A percentile compares a stretch with the other conserved stretches of the same genome.
phyloP scores from a whole-genome alignment of 1,140 invertebrate genomes.

The Psix sp. region DNA sequence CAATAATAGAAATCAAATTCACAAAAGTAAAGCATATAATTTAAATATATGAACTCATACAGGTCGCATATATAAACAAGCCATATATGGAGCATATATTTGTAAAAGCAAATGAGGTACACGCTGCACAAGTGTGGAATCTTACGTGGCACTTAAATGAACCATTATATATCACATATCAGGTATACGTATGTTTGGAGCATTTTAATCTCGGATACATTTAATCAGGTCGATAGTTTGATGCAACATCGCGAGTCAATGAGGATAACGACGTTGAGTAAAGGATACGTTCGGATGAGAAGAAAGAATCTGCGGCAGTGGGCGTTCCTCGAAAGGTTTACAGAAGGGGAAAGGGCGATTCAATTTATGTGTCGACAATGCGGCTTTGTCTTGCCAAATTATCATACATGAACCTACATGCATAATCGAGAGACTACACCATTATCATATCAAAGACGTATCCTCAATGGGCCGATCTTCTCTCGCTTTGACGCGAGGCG shows the following conservation, averaged over 20 bases:
- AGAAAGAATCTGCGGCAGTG: constrained; percentile 52
- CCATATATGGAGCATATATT: too few relatives aligned
- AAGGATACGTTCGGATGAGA: constrained; percentile 25
- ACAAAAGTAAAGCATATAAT: too few relatives aligned
- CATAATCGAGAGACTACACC: constrained; percentile 61
- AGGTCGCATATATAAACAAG: too few relatives aligned
- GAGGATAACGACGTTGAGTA: constrained; percentile 46
- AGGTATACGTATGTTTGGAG: too few relatives aligned
- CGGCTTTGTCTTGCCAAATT: constrained; percentile 75
- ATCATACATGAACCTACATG: constrained; percentile 70
- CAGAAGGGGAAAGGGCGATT: constrained; percentile 62
- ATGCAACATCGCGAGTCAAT: constrained; percentile 16
- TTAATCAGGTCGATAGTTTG: constrained; percentile 11
- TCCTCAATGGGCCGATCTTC: constrained; percentile 64
- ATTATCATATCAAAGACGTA: constrained; percentile 72
- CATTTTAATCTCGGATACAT: constrained; percentile 26
- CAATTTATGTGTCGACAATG: constrained; percentile 75
- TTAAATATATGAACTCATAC: too few relatives aligned
- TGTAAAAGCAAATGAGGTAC: too few relatives aligned
- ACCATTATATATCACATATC: too few relatives aligned
- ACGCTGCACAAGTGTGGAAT: too few relatives aligned
- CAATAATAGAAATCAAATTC: too few relatives aligned
- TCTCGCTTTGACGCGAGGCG: constrained; percentile 64
- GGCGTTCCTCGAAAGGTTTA: constrained; percentile 59
- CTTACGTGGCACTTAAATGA: too few relatives aligned